Evolutionary conservation across 2,797 vertebrate genomes (phyloP), one percentile per base, ranked within the genome.

Genomic region (Pipistrellus pygmaeus): DNA sequence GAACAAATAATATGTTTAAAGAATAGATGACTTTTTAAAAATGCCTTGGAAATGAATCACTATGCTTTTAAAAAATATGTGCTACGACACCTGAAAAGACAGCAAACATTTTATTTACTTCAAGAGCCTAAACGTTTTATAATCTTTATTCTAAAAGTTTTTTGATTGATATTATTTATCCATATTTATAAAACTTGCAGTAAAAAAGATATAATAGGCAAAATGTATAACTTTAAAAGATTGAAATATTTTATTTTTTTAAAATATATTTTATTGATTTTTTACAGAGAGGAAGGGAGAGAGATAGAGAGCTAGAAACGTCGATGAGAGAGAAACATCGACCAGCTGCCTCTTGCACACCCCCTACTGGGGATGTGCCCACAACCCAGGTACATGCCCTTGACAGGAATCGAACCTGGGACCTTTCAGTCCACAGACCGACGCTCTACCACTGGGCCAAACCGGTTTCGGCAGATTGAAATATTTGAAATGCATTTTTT

Each of bases 401-500:
- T 41, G 38, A 41, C 38, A 5, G 38, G 38, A 41, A 41, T 41
- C 38, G 6, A 41, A 41, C 6, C 38, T 41, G 38, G 38, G 38
- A 41, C 38, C 38, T 41, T 41, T 41, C 38, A 41, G 38, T 41
- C 38, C 6, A 6, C 38, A 41, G 6, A 41, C 38, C 38, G 6
- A 41, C 38, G 38, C 38, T 41, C 38, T 41, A 41, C 38, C 38
- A 41, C 38, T 41, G 38, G 7, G 38, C 38, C 38, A 41, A 41
- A 41, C 38, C 6, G 38, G 38, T 41, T 41, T 41, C 4, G 6
- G 38, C 38, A 95, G 18, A 11, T 27, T 84, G 38, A 76, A 35
- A 68, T 93, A 81, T 77, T 93, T 96, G n/a, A 92, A 83, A 46
- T 83, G 14, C 27, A 55, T 76, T 66, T 83, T 88, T 68, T 57